phyloP scores from a whole-genome alignment of 2,888 invertebrate genomes.

The Netelia inedita region DNA sequence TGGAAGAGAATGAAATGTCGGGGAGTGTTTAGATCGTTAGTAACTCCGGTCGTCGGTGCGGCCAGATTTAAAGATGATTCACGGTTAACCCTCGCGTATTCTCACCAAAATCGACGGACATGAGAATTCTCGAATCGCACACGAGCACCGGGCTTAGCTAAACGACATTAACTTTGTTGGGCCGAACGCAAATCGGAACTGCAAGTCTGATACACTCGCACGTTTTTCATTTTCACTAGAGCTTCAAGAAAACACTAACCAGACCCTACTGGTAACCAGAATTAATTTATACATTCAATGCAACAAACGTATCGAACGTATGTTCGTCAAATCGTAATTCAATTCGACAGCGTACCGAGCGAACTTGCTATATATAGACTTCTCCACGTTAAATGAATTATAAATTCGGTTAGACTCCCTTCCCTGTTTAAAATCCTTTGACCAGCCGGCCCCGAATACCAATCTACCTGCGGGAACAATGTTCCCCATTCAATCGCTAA shows the following conservation, averaged over 20 bases:
- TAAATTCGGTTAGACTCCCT: conserved; percentile 2
- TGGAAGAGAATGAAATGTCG: conserved; percentile 3
- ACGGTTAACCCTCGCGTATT: conserved; percentile 8
- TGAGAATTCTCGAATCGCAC: neutral
- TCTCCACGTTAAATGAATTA: neutral
- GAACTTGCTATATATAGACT: neutral
- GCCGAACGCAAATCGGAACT: too few species aligned
- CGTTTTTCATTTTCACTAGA: too few species aligned
- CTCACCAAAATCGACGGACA: neutral
- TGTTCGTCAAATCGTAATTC: neutral
- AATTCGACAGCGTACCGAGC: neutral
- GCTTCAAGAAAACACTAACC: too few species aligned
- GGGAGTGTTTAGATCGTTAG: conserved; percentile 27
- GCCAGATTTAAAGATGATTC: conserved; percentile 39
- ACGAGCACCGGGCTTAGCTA: neutral
- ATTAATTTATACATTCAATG: too few species aligned
- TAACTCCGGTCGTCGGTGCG: conserved; percentile 13
- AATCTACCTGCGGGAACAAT: neutral
- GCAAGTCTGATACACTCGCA: too few species aligned
- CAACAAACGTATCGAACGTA: neutral
- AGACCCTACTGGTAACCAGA: too few species aligned
- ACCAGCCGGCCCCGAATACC: neutral
- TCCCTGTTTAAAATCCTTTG: conserved; percentile 9
- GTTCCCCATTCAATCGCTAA: conserved; percentile 19
- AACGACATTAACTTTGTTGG: neutral